A percentile compares a stretch with the other conserved stretches of the same genome.
phyloP scores from a whole-genome alignment of 2,888 invertebrate species.

The Malthinus seriepunctatus region DNA sequence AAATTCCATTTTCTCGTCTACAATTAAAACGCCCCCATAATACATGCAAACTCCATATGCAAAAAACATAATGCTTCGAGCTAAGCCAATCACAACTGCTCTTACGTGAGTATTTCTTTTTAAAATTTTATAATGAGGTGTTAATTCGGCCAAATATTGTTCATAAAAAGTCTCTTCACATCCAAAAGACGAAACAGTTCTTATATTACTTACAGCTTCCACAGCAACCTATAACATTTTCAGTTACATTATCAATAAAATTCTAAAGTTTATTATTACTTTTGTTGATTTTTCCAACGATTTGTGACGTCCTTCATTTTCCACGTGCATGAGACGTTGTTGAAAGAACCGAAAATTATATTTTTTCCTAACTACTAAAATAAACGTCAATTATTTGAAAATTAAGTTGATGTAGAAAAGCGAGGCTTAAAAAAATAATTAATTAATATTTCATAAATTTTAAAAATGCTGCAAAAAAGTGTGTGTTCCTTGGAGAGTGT shows the following conservation, averaged over 20 bases:
- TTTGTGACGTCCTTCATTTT: conserved; percentile 68
- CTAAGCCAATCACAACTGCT: conserved; percentile 72
- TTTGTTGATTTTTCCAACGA: conserved; percentile 75
- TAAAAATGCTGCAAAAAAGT: too few species aligned
- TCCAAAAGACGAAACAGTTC: conserved; percentile 76
- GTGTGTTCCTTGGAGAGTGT: too few species aligned
- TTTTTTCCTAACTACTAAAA: too few species aligned
- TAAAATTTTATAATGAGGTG: conserved; percentile 63
- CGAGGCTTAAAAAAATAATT: too few species aligned
- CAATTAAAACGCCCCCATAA: conserved; percentile 73
- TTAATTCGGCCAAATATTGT: conserved; percentile 64
- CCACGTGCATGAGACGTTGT: conserved; percentile 66
- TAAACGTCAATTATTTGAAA: too few species aligned
- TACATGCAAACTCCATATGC: conserved; percentile 73
- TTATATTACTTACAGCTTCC: conserved; percentile 76
- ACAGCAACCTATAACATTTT: conserved; percentile 64
- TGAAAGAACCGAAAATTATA: too few species aligned
- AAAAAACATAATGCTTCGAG: conserved; percentile 72
- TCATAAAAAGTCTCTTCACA: conserved; percentile 69
- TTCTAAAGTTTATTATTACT: conserved; percentile 50
- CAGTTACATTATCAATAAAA: background rate
- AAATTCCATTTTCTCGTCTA: conserved; percentile 61
- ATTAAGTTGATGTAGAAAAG: too few species aligned
- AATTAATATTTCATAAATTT: too few species aligned
- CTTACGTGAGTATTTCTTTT: conserved; percentile 66